A percentile compares a stretch with the other conserved stretches of the same genome.
phyloP scores from a whole-genome alignment of 2,888 invertebrate genomes.

The Uropetala carovei region DNA sequence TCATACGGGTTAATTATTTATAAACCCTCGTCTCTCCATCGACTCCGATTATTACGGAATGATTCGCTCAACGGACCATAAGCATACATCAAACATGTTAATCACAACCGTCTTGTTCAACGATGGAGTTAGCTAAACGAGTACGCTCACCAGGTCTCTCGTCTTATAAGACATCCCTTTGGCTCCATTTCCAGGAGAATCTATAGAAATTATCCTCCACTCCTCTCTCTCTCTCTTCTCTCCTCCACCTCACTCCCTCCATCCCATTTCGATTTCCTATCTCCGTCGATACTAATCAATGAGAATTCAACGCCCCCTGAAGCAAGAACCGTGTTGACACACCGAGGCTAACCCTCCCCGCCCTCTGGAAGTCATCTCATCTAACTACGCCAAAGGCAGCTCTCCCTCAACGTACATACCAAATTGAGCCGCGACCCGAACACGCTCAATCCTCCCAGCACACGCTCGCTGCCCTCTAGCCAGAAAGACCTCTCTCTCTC shows the following conservation, averaged over 20 bases:
- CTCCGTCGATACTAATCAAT: constrained; percentile 10
- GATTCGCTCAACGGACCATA: not conserved
- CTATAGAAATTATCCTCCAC: not conserved
- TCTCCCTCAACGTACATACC: constrained; percentile 7
- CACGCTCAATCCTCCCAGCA: not conserved
- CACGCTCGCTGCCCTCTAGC: too few species aligned
- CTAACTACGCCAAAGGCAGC: constrained; percentile 2
- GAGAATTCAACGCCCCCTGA: not conserved
- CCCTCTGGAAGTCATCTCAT: constrained; percentile 5
- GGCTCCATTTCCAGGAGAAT: not conserved
- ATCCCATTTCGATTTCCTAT: not conserved
- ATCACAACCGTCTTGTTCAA: not conserved
- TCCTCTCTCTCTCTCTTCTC: not conserved
- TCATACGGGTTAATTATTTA: too few species aligned
- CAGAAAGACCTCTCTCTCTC: not conserved
- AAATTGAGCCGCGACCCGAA: constrained; percentile 4
- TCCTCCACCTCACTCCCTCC: too few species aligned
- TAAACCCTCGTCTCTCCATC: too few species aligned
- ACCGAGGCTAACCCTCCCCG: not conserved
- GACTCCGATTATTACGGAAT: not conserved
- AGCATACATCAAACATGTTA: not conserved
- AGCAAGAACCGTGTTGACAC: not conserved
- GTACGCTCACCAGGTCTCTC: not conserved
- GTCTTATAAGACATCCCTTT: not conserved
- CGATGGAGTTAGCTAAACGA: not conserved